These are phyloP conservation scores for Palythoa caribaeorum DNA, from an alignment of 92 coral and sea anemone genomes.

Conservation along the genomic window DNA sequence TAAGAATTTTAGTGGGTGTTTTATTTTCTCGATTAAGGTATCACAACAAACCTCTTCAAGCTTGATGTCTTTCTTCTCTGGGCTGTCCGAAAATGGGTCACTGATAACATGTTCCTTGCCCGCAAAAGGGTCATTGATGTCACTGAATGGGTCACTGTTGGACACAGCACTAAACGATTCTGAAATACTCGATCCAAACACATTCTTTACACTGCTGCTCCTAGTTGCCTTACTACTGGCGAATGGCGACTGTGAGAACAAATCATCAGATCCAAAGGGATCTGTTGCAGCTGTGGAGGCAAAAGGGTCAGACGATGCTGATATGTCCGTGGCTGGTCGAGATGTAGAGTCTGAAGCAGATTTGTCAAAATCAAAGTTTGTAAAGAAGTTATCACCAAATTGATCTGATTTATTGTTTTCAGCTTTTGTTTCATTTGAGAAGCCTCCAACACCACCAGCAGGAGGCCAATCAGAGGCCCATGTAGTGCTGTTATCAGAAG, in stretches of 20 bases:
- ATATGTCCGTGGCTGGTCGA: slow-evolving; percentile 26
- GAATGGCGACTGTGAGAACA: slow-evolving; percentile 63
- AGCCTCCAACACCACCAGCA: background rate
- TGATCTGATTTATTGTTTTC: slow-evolving; percentile 52
- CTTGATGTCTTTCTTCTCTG: slow-evolving; percentile 63
- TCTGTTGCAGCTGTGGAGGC: slow-evolving; percentile 17
- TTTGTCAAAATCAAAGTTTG: slow-evolving; percentile 73
- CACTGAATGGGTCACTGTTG: slow-evolving; percentile 85
- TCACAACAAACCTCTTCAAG: slow-evolving; percentile 76
- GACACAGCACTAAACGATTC: slow-evolving; percentile 61
- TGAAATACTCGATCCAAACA: slow-evolving; percentile 36
- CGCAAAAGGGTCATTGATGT: slow-evolving; percentile 93
- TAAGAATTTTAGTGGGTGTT: no score
- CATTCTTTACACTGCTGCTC: slow-evolving; percentile 35
- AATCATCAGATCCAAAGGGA: slow-evolving; percentile 58
- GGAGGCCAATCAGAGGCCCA: slow-evolving; percentile 27
- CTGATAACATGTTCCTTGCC: slow-evolving; percentile 65
- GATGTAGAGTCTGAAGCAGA: slow-evolving; percentile 6
- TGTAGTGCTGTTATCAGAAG: background rate
- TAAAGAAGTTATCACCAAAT: slow-evolving; percentile 78
- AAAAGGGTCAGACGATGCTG: slow-evolving; percentile 55
- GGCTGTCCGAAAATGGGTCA: slow-evolving; percentile 85
- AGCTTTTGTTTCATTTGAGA: slow-evolving; percentile 6
- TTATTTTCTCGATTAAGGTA: background rate
- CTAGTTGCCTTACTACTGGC: slow-evolving; percentile 27